Percentiles rank a stretch among this genome's conserved stretches.
Conservation (phyloP, 2,888 invertebrate species). For the Euzophera pinguis region DNA sequence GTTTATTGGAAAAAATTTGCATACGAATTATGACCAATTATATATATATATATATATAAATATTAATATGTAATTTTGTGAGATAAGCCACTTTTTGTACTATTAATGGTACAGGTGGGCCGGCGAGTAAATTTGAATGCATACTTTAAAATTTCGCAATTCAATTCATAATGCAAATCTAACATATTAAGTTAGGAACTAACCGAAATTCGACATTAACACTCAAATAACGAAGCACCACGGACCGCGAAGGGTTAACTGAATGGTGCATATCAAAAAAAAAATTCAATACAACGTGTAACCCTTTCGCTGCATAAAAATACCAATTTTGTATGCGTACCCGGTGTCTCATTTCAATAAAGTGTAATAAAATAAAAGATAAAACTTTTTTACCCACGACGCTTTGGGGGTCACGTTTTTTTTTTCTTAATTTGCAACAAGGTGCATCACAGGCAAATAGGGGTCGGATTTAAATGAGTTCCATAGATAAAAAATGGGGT, state of each 20-base stretch:
- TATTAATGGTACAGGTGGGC: no score
- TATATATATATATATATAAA: no score
- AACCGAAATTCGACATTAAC: conserved; percentile 67
- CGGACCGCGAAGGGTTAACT: conserved; percentile 61
- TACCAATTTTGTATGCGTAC: conserved; percentile 75
- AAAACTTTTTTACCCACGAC: conserved; percentile 76
- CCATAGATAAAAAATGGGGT: conserved; percentile 63
- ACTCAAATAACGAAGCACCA: conserved; percentile 67
- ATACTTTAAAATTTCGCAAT: not conserved
- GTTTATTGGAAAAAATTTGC: no score
- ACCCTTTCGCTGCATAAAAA: conserved; percentile 66
- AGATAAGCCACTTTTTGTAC: no score
- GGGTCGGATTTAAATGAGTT: conserved; percentile 74
- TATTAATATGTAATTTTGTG: no score
- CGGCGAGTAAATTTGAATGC: conserved; percentile 7
- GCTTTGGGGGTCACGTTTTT: conserved; percentile 73
- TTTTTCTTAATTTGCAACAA: conserved; percentile 79
- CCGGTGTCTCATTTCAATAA: conserved; percentile 80
- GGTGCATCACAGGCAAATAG: conserved; percentile 72
- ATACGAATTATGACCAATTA: no score
- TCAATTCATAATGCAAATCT: conserved; percentile 5
- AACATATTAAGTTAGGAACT: conserved; percentile 27
- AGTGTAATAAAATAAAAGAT: conserved; percentile 66
- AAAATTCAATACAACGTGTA: conserved; percentile 53
- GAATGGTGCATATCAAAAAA: conserved; percentile 41